phyloP scores from a whole-genome alignment of 2,113 vertebrate genomes.

The Chloropsis cyanopogon region DNA sequence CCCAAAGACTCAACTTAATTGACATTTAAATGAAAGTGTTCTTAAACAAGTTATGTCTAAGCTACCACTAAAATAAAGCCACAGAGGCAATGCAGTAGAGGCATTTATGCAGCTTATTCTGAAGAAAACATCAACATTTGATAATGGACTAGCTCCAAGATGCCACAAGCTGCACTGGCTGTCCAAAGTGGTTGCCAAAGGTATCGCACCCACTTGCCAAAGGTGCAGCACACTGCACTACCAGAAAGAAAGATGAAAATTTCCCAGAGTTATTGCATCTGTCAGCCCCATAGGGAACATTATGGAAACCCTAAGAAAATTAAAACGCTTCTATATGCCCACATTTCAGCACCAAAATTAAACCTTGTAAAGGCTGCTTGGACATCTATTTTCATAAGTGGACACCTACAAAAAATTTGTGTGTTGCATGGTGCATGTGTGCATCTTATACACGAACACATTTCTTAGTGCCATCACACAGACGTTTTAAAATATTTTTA shows the following conservation, averaged over 20 bases:
- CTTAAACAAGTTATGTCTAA: not conserved
- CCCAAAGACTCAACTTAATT: not conserved
- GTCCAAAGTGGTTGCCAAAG: rapidly evolving
- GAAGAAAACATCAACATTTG: not conserved
- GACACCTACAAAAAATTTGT: not conserved
- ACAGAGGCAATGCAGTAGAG: rapidly evolving
- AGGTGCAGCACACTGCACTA: no score
- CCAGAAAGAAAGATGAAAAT: rapidly evolving
- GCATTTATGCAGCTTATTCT: not conserved
- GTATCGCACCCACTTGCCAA: not conserved
- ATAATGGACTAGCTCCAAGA: not conserved
- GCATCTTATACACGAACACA: not conserved
- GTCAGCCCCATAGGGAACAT: rapidly evolving
- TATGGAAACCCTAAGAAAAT: not conserved
- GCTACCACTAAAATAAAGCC: not conserved
- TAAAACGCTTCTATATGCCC: not conserved
- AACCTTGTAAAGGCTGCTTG: not conserved
- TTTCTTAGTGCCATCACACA: not conserved
- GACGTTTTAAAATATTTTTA: not conserved
- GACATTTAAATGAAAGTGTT: not conserved
- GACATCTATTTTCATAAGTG: not conserved
- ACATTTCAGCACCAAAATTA: not conserved
- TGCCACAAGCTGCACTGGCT: no score
- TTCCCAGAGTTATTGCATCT: not conserved
- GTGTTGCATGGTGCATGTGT: not conserved